Conservation (phyloP, 2,888 invertebrate species). For the Ectemnius continuus region DNA sequence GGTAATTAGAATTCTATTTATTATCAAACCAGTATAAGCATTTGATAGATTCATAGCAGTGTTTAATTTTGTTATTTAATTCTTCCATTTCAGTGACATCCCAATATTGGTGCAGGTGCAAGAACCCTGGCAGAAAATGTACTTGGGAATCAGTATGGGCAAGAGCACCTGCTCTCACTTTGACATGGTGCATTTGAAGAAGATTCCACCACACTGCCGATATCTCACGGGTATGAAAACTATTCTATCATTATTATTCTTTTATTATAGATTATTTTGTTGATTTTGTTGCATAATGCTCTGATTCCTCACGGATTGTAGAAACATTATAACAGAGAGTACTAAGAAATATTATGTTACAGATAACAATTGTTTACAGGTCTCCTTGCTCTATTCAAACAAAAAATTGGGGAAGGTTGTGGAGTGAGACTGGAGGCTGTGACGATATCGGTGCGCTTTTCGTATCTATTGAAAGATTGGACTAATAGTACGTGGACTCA, state of each 20-base stretch:
- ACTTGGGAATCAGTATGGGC: constrained; percentile 88
- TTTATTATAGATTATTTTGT: neutral
- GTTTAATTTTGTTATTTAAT: constrained; percentile 8
- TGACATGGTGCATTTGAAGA: constrained; percentile 92
- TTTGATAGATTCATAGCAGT: neutral
- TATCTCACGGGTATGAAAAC: constrained; percentile 84
- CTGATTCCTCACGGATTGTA: too few relatives aligned
- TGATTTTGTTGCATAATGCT: too few relatives aligned
- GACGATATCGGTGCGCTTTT: constrained; percentile 86
- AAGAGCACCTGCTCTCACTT: constrained; percentile 89
- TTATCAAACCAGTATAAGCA: neutral
- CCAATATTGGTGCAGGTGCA: constrained; percentile 93
- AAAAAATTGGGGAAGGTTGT: constrained; percentile 84
- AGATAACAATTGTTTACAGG: constrained; percentile 72
- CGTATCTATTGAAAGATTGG: constrained; percentile 84
- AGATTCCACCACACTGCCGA: constrained; percentile 88
- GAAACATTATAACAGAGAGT: neutral
- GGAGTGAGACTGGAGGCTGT: constrained; percentile 81
- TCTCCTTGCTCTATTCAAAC: constrained; percentile 92
- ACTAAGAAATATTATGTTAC: constrained; percentile 8
- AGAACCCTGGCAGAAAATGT: constrained; percentile 89
- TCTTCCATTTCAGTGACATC: constrained; percentile 80
- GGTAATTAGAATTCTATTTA: constrained; percentile 77
- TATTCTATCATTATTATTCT: neutral
- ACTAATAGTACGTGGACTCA: constrained; percentile 83